Conservation (phyloP, 1,140 invertebrate species). For the Ips nitidus region DNA sequence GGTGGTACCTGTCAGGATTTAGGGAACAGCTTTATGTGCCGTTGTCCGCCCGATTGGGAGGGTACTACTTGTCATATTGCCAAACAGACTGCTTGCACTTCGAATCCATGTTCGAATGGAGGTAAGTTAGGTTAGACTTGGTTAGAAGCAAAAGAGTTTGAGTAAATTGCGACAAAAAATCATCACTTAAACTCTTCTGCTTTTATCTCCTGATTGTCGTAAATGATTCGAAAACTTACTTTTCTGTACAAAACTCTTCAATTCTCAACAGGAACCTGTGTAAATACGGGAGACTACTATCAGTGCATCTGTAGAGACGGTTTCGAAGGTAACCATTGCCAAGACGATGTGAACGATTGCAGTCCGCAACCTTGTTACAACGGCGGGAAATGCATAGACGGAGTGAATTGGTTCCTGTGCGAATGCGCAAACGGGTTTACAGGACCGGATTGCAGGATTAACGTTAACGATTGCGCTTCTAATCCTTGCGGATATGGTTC, state of each 20-base stretch:
- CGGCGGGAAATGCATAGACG: constrained; percentile 77
- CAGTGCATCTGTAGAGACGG: constrained; percentile 68
- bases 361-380: constrained; percentile 69
- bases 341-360: constrained; percentile 68
- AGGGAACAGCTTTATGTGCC: constrained; percentile 64
- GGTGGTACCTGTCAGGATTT: constrained; percentile 68
- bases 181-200: too few species aligned
- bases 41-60: constrained; percentile 67
- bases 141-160: not conserved
- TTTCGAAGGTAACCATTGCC: constrained; percentile 64
- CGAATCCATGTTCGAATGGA: constrained; percentile 71
- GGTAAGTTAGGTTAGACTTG: constrained; percentile 48
- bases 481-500: constrained; percentile 84
- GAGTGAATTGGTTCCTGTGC: constrained; percentile 75
- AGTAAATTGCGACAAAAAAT: too few species aligned
- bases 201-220: too few species aligned
- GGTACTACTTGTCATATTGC: constrained; percentile 72
- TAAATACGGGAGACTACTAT: constrained; percentile 71
- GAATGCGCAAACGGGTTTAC: constrained; percentile 76
- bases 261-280: constrained; percentile 58
- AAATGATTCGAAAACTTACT: too few species aligned
- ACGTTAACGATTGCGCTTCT: constrained; percentile 75
- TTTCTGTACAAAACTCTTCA: too few species aligned
- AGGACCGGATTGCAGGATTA: constrained; percentile 71
- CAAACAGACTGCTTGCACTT: constrained; percentile 70